Base-by-base conservation (phyloP, 2,797 vertebrate species). In the Silurus aristotelis region DNA sequence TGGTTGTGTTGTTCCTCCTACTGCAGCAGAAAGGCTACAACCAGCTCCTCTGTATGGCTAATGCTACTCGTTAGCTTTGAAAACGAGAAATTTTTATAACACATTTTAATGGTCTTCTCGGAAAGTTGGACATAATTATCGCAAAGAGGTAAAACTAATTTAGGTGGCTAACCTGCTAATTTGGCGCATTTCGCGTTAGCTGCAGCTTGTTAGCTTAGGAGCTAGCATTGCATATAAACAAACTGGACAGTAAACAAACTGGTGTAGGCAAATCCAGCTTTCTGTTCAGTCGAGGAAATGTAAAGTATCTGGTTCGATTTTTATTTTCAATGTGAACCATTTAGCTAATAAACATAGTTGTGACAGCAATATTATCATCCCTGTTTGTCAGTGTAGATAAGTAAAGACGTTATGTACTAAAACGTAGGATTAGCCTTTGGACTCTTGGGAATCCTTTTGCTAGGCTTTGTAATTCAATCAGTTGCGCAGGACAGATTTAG, bases 131-230 rank as follows among this genome's bases (percentile, higher is more conserved):
- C 19, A 12, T 75, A 43, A 56, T 43, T 75, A 14, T n/a, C 14
- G 1, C 46, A 75, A 58, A 73, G 46, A 85, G 84, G 84, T 85
- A 75, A 31, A 46, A 19, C n/a, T 63, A 3, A 75, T 61, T 60
- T 46, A 55, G 31, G 10, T 46, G 22, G 77, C 60, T 79, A 63
- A 13, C 20, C 2, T 17, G 77, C 60, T 64, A n/a, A 46, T 64
- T 43, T 43, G 6, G 55, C 75, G 48, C 0, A 43, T 2, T 70
- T 25, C 66, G 25, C 13, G 14, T 68, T 27, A 31, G 73, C 19
- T 22, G 17, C 1, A 77, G 76, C 56, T 19, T 43, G 13, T 52
- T 52, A 52, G 48, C 48, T 52, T 8, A 7, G 48, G 8, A 52
- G 48, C 48, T 52, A 52, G 48, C 31, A 14, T 78, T 22, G 6